Conservation (phyloP, 2,797 vertebrate species). For the Eremophila alpestris region DNA sequence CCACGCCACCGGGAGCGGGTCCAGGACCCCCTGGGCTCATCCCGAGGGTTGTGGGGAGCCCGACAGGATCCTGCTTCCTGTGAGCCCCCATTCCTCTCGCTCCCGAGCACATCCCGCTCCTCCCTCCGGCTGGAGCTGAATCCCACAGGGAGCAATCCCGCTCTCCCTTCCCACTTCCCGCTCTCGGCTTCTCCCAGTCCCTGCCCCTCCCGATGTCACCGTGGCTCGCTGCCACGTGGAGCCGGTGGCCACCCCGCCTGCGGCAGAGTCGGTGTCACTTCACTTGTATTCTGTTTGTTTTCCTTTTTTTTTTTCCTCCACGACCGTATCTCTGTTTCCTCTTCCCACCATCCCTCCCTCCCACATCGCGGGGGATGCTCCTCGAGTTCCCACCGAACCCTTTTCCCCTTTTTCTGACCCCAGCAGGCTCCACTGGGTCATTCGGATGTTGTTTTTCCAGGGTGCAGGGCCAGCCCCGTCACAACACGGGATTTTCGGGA, state of each 20-base stretch:
- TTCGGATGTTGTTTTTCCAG: fast-evolving
- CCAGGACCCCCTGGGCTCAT: neutral
- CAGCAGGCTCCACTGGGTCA: fast-evolving
- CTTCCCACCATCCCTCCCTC: neutral
- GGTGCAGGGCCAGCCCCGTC: fast-evolving
- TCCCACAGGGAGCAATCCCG: neutral
- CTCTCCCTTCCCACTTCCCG: fast-evolving
- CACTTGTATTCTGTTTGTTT: neutral
- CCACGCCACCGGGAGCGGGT: neutral
- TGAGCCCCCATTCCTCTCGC: neutral
- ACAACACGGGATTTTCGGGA: fast-evolving
- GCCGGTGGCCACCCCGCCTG: fast-evolving
- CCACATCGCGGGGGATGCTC: fast-evolving
- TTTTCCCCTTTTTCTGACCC: fast-evolving
- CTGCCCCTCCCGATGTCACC: neutral
- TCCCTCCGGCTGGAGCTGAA: fast-evolving
- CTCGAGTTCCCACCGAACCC: neutral
- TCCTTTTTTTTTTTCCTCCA: too few relatives aligned
- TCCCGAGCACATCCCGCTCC: neutral
- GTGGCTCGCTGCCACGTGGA: neutral
- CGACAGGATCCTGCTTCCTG: fast-evolving
- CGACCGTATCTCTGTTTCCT: fast-evolving
- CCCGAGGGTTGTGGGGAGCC: neutral
- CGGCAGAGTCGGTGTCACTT: fast-evolving
- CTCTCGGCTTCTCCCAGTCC: neutral